A percentile compares a stretch with the other conserved stretches of the same genome.
These are phyloP conservation scores for Anguilla pacifica DNA, from an alignment of 2,797 vertebrate species.

Conservation along the genomic window DNA sequence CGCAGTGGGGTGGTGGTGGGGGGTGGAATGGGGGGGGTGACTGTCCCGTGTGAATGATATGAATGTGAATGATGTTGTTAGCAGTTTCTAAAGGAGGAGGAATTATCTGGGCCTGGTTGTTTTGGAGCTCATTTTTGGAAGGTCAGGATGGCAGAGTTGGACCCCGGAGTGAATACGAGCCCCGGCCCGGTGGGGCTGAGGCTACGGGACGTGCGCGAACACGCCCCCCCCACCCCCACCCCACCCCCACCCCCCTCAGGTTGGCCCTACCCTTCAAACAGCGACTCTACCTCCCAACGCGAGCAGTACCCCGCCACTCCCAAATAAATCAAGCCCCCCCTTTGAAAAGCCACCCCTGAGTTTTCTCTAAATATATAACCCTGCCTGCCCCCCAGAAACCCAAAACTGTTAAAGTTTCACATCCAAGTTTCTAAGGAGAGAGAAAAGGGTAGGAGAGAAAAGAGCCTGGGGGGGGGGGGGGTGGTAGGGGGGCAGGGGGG, in stretches of 20 bases:
- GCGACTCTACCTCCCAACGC: not conserved
- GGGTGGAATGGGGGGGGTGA: no score
- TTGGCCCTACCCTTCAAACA: not conserved
- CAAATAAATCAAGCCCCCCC: slow-evolving; percentile 52
- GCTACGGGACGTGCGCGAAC: not conserved
- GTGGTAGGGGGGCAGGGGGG: not conserved
- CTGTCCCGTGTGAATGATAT: not conserved
- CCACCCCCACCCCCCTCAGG: not conserved
- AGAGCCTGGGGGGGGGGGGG: slow-evolving; percentile 8
- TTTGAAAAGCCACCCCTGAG: slow-evolving; percentile 60
- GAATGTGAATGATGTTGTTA: not conserved
- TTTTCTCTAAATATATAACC: slow-evolving; percentile 57
- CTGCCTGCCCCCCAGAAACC: slow-evolving; percentile 21
- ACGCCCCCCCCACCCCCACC: no score
- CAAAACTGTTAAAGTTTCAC: slow-evolving; percentile 52
- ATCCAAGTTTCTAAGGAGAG: slow-evolving; percentile 54
- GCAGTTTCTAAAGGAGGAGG: not conserved
- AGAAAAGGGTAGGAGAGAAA: not conserved
- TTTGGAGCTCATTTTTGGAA: not conserved
- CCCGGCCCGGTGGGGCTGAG: not conserved
- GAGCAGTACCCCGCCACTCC: not conserved
- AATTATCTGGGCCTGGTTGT: not conserved
- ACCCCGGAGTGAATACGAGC: not conserved
- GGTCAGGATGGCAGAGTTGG: not conserved
- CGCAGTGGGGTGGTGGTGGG: not conserved